These are phyloP conservation scores for Sebastiscus tertius DNA, from an alignment of 2,797 vertebrate species.

Conservation along the genomic window DNA sequence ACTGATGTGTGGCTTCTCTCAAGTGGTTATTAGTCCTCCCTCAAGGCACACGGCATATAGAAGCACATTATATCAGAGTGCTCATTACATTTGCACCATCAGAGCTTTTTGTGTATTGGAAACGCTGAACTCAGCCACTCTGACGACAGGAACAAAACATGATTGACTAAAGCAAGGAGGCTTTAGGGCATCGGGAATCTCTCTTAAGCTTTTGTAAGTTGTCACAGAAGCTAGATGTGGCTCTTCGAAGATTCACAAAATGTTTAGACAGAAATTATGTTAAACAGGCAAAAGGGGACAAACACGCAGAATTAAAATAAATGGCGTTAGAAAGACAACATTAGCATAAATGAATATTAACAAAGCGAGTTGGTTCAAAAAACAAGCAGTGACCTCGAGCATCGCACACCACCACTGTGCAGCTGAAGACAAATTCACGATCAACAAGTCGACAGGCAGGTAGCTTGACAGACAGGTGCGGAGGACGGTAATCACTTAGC, in stretches of 20 bases:
- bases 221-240: background rate
- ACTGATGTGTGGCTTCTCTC: conserved; percentile 31
- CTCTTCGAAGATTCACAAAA: conserved; percentile 5
- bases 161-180: conserved; percentile 6
- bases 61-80: conserved; percentile 12
- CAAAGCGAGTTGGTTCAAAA: background rate
- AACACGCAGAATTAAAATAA: background rate
- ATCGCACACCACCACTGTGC: background rate
- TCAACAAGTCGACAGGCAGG: background rate
- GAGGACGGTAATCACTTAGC: background rate
- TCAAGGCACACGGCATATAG: conserved; percentile 22
- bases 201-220: conserved; percentile 22
- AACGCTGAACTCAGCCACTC: conserved; percentile 1
- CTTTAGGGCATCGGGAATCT: conserved; percentile 14
- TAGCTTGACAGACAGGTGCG: background rate
- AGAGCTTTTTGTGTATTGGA: conserved; percentile 22
- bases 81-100: conserved; percentile 35
- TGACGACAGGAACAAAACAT: conserved; percentile 10
- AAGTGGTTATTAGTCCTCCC: conserved; percentile 38
- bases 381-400: conserved; percentile 1
- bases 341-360: conserved; percentile 12
- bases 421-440: background rate
- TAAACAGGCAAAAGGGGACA: background rate
- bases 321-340: background rate
- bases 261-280: conserved; percentile 1